A percentile compares a stretch with the other conserved stretches of the same genome.
Conservation (phyloP, 2,797 vertebrate genomes). For the Apogon hyalosoma region DNA sequence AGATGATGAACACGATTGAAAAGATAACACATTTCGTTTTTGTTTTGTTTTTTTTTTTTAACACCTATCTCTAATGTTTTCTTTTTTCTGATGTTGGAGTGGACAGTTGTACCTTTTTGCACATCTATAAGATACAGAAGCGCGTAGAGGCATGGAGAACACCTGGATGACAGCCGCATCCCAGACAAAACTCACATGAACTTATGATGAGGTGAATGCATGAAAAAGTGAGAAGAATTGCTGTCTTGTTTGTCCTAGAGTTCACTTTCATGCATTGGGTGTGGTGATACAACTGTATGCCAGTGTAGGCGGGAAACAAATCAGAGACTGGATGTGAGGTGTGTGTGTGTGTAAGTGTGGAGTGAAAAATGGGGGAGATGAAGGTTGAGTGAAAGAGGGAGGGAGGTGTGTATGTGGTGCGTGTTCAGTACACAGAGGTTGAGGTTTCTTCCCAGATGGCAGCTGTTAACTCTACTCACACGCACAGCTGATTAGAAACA, state of each 20-base stretch:
- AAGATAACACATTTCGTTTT: background rate
- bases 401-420: conserved; percentile 54
- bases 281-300: conserved; percentile 68
- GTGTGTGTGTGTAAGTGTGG: conserved; percentile 30
- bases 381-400: conserved; percentile 36
- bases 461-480: conserved; percentile 87
- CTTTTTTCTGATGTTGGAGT: too few species aligned
- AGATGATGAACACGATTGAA: background rate
- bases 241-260: conserved; percentile 33
- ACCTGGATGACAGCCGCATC: background rate
- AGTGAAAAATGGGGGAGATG: conserved; percentile 43
- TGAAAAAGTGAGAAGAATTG: conserved; percentile 8
- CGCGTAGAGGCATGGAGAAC: background rate
- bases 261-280: conserved; percentile 63
- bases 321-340: conserved; percentile 52
- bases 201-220: background rate
- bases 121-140: too few species aligned
- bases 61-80: background rate
- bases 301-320: conserved; percentile 71
- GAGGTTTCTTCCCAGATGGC: conserved; percentile 86
- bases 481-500: conserved; percentile 88
- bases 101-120: too few species aligned
- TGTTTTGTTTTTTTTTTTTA: too few species aligned
- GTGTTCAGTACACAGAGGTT: conserved; percentile 81
- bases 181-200: background rate